phyloP scores from a whole-genome alignment of 2,888 invertebrate genomes.

The Himalopsyche tibetana region DNA sequence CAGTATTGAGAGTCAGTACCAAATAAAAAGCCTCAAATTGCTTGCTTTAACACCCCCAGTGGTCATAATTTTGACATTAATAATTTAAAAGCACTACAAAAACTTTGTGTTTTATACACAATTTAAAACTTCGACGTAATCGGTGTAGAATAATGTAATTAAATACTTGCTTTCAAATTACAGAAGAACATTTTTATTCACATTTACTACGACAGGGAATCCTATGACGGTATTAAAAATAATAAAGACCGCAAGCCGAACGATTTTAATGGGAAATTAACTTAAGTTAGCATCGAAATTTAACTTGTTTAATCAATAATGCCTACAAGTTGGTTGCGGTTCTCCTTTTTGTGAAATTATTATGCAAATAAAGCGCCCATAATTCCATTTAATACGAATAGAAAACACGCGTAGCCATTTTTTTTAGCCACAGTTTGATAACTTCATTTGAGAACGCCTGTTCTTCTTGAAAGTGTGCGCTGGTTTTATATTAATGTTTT shows the following conservation, averaged over 20 bases:
- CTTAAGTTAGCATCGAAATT: neutral
- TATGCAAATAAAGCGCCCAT: constrained; percentile 12
- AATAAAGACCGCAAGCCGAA: neutral
- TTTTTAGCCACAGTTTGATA: neutral
- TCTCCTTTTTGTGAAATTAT: constrained; percentile 24
- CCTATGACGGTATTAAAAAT: neutral
- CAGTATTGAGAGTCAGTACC: no score
- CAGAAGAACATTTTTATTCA: neutral
- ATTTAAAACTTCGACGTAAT: no score
- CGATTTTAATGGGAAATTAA: constrained; percentile 1
- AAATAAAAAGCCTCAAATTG: no score
- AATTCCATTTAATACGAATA: constrained; percentile 13
- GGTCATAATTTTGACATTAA: no score
- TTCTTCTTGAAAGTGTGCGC: neutral
- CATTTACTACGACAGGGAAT: neutral
- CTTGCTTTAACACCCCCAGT: no score
- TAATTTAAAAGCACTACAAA: no score
- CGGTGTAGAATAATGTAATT: no score
- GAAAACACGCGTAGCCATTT: neutral
- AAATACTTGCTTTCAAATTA: no score
- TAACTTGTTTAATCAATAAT: constrained; percentile 19
- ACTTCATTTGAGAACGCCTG: neutral
- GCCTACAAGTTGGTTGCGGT: constrained; percentile 10
- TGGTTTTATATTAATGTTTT: neutral
- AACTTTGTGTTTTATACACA: no score